These are phyloP conservation scores for Ammodytes dubius DNA, from an alignment of 2,113 vertebrate genomes.

Conservation along the genomic window DNA sequence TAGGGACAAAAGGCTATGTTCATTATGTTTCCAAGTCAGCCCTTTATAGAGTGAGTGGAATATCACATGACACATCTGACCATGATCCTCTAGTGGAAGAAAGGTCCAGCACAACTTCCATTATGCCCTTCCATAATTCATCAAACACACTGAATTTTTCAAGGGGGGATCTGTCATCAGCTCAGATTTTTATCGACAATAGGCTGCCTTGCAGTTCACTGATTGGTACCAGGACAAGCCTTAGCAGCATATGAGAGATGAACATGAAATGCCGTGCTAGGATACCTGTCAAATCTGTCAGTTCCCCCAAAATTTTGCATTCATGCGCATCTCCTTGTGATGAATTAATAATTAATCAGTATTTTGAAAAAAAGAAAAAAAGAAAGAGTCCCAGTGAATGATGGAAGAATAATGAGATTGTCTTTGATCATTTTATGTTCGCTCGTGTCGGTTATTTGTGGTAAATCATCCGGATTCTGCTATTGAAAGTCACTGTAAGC, in stretches of 20 bases:
- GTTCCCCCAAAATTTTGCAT: constrained; percentile 37
- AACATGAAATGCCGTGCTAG: constrained; percentile 70
- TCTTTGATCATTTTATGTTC: constrained; percentile 66
- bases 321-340: constrained; percentile 50
- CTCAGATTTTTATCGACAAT: constrained; percentile 66
- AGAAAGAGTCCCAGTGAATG: constrained; percentile 45
- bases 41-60: constrained; percentile 47
- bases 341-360: constrained; percentile 70
- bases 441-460: constrained; percentile 59
- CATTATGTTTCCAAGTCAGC: constrained; percentile 60
- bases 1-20: constrained; percentile 69
- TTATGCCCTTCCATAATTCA: constrained; percentile 74
- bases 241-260: constrained; percentile 59
- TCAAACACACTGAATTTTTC: constrained; percentile 66
- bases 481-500: constrained; percentile 36
- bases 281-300: constrained; percentile 77
- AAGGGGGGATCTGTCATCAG: constrained; percentile 58
- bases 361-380: constrained; percentile 37
- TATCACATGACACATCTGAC: constrained; percentile 56
- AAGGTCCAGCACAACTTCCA: constrained; percentile 51
- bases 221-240: constrained; percentile 63
- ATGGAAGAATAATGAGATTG: constrained; percentile 68
- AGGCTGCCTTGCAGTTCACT: constrained; percentile 58
- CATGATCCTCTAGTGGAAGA: constrained; percentile 44
- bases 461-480: constrained; percentile 53